Evolutionary conservation across 92 coral and sea anemone species (phyloP), one percentile per base, ranked within the genome.

Genomic region (Epizoanthus illoricatus): DNA sequence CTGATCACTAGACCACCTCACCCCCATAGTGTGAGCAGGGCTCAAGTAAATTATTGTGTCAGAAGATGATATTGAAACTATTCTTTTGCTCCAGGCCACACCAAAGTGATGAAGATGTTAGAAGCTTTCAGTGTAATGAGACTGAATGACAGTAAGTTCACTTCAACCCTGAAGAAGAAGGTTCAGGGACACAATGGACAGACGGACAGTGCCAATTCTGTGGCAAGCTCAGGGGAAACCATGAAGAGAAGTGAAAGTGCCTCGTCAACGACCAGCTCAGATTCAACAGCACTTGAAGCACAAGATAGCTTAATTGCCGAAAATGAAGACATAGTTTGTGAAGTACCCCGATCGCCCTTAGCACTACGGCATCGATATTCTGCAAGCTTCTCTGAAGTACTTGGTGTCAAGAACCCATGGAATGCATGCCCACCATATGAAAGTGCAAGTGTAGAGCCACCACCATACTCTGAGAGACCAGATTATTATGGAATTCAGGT

Each of bases 71-170:
- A 9, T 17, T 9, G 8, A 28, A 19, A 7, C 5, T 16, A 4
- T 16, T 5, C 2, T 61, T 41, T 78, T 17, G 23, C 61, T 43
- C 17, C 86, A 97, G 99, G 99, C 62, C 92, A 97, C 63, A 94
- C 97, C 66, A 92, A 89, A 81, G 93, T 97, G 71, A 90, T 91
- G 69, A 92, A 97, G 75, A 96, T 93, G 18, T 78, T 97, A 70
- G 99, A 97, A 74, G 96, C 99, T 2, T 97, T 94, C 90, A 97
- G 95, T 78, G 97, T 94, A 15, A 83, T 91, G 88, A 64, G 92
- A 76, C 79, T 94, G 84, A 90, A 91, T 91, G 98, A 97, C 45
- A 92, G 86, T 24, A 91, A 85, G 81, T 97, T 97, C 69, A 97
- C 99, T 54, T 91, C 90, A 73, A 94, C 97, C 20, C 75, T 97